Evolutionary conservation across 2,113 vertebrate species (phyloP).

Genomic region (Peromyscus californicus): DNA sequence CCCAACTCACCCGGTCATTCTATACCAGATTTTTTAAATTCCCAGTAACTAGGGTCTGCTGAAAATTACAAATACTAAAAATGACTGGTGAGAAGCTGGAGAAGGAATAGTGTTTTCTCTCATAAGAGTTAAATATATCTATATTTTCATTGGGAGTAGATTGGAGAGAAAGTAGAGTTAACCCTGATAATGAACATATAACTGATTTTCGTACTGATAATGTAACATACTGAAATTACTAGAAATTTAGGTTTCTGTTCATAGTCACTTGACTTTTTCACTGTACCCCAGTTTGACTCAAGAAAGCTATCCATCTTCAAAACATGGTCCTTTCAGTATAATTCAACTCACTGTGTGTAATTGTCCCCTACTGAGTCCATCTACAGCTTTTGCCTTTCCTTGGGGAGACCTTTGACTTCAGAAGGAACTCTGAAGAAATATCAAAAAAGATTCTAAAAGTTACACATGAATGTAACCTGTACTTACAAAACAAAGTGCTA

Average conservation of each 20-base stretch:
- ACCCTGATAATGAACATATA: slow-evolving; percentile 9
- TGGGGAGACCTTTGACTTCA: slow-evolving; percentile 73
- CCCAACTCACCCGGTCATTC: background rate
- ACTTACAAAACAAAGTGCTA: background rate
- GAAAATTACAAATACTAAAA: background rate
- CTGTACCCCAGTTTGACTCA: slow-evolving; percentile 55
- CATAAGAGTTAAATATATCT: background rate
- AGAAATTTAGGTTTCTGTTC: slow-evolving; percentile 7
- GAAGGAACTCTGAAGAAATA: slow-evolving; percentile 69
- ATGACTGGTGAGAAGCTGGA: background rate
- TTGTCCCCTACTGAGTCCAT: slow-evolving; percentile 68
- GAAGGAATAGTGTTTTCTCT: background rate
- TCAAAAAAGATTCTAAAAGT: slow-evolving; percentile 67
- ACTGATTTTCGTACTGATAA: slow-evolving; percentile 35
- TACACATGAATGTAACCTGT: slow-evolving; percentile 50
- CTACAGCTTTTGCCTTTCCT: slow-evolving; percentile 68
- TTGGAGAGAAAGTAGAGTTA: background rate
- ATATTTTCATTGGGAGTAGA: slow-evolving; percentile 23
- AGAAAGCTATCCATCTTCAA: slow-evolving; percentile 57
- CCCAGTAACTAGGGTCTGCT: background rate
- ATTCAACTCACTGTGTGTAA: slow-evolving; percentile 62
- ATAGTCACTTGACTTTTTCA: slow-evolving; percentile 59
- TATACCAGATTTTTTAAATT: background rate
- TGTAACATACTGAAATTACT: slow-evolving; percentile 5
- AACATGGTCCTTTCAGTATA: slow-evolving; percentile 5